Conservation (phyloP, 2,888 invertebrate genomes). For the Leptinotarsa peninsularis region DNA sequence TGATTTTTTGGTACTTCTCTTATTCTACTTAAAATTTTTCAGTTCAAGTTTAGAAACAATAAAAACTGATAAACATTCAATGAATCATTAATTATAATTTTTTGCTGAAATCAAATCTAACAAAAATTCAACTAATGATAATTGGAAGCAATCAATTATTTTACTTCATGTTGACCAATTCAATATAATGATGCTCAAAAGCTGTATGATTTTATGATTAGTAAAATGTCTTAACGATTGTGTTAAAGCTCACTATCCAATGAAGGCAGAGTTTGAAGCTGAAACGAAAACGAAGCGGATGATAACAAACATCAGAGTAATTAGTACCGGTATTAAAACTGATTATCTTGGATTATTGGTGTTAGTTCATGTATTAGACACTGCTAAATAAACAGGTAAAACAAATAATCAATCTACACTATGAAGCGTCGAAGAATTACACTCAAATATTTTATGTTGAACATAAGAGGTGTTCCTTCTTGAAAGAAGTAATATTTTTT, state of each 20-base stretch:
- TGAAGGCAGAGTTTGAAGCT: neutral
- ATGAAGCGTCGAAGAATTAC: neutral
- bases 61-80: too few relatives aligned
- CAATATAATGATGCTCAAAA: neutral
- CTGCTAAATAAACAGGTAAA: neutral
- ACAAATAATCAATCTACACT: neutral
- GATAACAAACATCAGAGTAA: neutral
- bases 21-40: too few relatives aligned
- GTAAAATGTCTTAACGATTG: neutral
- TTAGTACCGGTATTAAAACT: neutral
- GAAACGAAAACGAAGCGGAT: constrained; percentile 11
- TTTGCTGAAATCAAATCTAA: neutral
- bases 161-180: constrained; percentile 1
- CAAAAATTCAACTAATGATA: too few relatives aligned
- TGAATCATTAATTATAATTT: too few relatives aligned
- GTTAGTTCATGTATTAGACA: neutral
- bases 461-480: neutral
- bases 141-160: neutral
- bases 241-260: neutral
- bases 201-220: constrained; percentile 11
- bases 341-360: neutral
- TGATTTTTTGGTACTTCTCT: too few relatives aligned
- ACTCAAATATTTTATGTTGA: neutral
- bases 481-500: too few relatives aligned
- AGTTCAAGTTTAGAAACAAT: neutral